Percentiles rank a stretch among this genome's conserved stretches.
Evolutionary conservation across 1,140 invertebrate genomes (phyloP).

Genomic region (Drosophila ananassae): DNA sequence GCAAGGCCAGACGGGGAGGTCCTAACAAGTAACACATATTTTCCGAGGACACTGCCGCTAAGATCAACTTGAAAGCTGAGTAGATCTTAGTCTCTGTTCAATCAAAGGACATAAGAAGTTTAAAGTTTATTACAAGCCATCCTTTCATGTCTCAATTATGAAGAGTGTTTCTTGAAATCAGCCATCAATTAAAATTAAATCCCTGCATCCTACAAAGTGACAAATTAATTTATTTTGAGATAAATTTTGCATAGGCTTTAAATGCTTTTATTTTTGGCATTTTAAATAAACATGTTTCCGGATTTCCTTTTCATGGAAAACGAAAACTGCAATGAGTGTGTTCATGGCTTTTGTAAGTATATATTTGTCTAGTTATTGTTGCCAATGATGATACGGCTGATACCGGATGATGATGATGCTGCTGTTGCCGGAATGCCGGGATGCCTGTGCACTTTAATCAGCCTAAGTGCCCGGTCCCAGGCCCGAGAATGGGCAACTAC

Average conservation of each 20-base stretch:
- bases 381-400: slow-evolving; percentile 9
- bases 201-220: not conserved
- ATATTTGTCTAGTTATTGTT: slow-evolving; percentile 50
- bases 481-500: slow-evolving; percentile 6
- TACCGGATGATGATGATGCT: slow-evolving; percentile 5
- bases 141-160: not conserved
- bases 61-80: slow-evolving; percentile 28
- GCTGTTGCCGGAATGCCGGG: slow-evolving; percentile 19
- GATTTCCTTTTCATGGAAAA: not conserved
- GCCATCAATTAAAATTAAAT: not conserved
- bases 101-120: not conserved
- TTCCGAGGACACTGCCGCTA: slow-evolving; percentile 10
- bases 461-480: slow-evolving; percentile 63
- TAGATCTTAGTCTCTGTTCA: slow-evolving; percentile 5
- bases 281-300: not conserved
- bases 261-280: not conserved
- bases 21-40: slow-evolving; percentile 8
- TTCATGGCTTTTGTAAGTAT: slow-evolving; percentile 1
- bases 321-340: not conserved
- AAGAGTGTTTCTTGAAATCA: not conserved
- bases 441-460: slow-evolving; percentile 78
- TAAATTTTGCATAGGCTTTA: not conserved
- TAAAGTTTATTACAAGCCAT: not conserved
- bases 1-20: slow-evolving; percentile 29
- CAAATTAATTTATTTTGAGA: not conserved